Percentiles rank a stretch among this genome's conserved stretches.
Evolutionary conservation across 2,888 invertebrate genomes (phyloP).

Genomic region (Drosophila borealis): DNA sequence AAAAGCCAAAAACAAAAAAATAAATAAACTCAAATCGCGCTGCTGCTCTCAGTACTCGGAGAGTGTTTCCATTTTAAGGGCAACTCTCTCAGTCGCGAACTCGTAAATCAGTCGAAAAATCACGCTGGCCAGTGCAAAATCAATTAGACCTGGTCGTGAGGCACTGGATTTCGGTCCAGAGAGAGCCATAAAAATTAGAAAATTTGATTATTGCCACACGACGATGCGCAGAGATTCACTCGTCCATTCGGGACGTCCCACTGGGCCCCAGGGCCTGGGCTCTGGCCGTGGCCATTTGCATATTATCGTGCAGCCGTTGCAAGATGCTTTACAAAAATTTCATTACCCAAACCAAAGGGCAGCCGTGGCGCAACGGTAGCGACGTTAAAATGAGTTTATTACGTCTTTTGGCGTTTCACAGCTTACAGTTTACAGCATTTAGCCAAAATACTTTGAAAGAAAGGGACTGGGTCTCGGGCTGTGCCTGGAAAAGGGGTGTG

Average conservation of each 20-base stretch:
- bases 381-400: constrained; percentile 82
- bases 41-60: background rate
- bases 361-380: constrained; percentile 35
- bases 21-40: constrained; percentile 18
- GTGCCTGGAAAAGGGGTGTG: constrained; percentile 61
- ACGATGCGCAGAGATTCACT: constrained; percentile 64
- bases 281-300: constrained; percentile 66
- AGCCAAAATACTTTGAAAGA: constrained; percentile 43
- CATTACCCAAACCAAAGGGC: constrained; percentile 73
- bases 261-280: constrained; percentile 3
- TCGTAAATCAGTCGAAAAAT: constrained; percentile 55
- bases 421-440: constrained; percentile 73
- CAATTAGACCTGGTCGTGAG: constrained; percentile 70
- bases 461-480: constrained; percentile 1
- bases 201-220: constrained; percentile 82
- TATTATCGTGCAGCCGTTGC: constrained; percentile 58
- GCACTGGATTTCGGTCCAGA: constrained; percentile 55
- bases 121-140: constrained; percentile 62
- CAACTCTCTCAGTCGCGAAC: constrained; percentile 5
- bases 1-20: constrained; percentile 2
- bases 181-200: constrained; percentile 82
- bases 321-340: constrained; percentile 76
- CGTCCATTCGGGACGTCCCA: constrained; percentile 38
- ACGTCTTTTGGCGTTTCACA: constrained; percentile 69
- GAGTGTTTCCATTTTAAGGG: constrained; percentile 17